Base-by-base conservation (phyloP, 2,888 invertebrate genomes). In the Amphimallon solstitiale region DNA sequence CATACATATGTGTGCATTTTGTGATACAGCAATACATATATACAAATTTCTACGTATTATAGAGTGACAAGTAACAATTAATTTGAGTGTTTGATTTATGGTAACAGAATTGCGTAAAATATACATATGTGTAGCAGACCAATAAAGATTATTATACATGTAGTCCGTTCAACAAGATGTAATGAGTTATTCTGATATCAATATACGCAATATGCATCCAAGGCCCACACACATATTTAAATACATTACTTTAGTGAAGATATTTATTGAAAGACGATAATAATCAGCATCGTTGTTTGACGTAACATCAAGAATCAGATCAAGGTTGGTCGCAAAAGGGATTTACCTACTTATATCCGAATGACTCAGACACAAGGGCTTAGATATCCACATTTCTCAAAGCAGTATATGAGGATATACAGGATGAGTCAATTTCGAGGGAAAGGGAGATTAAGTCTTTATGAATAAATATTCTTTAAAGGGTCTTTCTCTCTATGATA, bases 251-350 rank as follows among this genome's bases (percentile, higher is more conserved):
- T 6, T 51, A 51, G 4, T 37, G 52, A 15, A n/a, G 10, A 17
- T 17, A 15, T 15, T 35, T 29, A 2, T 35, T 15, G 19, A 4
- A 7, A 54, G 9, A 23, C 40, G 43, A 23, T 40, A 43, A 45
- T 15, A 37, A 43, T 9, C 49, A 34, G 37, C 19, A 19, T 35
- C n/a, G n/a, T 10, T n/a, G 46, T 34, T 14, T 60, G 40, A 60
- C 62, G 38, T 35, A 37, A 49, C 14, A 6, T 9, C 15, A 17
- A 38, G 37, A 62, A 49, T 49, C 62, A 29, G 62, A 62, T 62
- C 62, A 62, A 62, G 62, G 62, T 49, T 62, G 49, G 23, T n/a
- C 2, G 14, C n/a, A n/a, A n/a, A n/a, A n/a, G n/a, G n/a, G n/a
- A n/a, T n/a, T n/a, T n/a, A n/a, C n/a, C n/a, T n/a, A n/a, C n/a